Conservation (phyloP, 2,888 invertebrate species). For the Leptopilina myrica region DNA sequence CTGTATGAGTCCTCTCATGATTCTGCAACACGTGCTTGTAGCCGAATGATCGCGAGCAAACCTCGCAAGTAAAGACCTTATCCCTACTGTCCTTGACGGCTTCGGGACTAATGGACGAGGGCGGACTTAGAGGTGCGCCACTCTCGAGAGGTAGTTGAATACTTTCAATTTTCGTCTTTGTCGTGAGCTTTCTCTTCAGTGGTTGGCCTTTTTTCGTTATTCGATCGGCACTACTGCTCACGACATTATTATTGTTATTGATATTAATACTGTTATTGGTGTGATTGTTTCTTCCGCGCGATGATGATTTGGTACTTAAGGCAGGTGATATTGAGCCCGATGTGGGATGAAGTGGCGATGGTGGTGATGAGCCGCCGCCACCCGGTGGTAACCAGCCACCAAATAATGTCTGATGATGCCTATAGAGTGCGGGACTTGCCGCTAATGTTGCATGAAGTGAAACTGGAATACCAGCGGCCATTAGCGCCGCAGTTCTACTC, state of each 20-base stretch:
- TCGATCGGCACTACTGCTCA: conserved; percentile 77
- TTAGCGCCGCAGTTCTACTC: conserved; percentile 75
- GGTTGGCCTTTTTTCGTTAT: conserved; percentile 73
- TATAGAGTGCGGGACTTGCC: conserved; percentile 80
- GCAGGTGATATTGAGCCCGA: conserved; percentile 71
- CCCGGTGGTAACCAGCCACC: conserved; percentile 76
- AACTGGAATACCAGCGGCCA: conserved; percentile 79
- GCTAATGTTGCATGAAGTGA: conserved; percentile 80
- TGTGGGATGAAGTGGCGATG: conserved; percentile 77
- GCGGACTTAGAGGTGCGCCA: conserved; percentile 77
- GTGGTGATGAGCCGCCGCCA: conserved; percentile 79
- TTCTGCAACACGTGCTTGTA: conserved; percentile 97
- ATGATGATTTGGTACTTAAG: conserved; percentile 74
- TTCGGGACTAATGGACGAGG: conserved; percentile 75
- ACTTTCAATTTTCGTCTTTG: conserved; percentile 75
- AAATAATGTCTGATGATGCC: conserved; percentile 81
- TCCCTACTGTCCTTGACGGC: conserved; percentile 79
- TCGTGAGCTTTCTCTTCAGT: conserved; percentile 76
- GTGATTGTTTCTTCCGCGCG: conserved; percentile 69
- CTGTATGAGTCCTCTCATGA: conserved; percentile 95
- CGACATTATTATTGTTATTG: conserved; percentile 76
- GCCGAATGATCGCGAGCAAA: conserved; percentile 92
- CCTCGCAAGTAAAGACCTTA: conserved; percentile 92
- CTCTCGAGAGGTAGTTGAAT: conserved; percentile 63
- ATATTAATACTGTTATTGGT: conserved; percentile 69